These are phyloP conservation scores for Tapirus terrestris DNA, from an alignment of 2,113 vertebrate genomes.

Conservation along the genomic window DNA sequence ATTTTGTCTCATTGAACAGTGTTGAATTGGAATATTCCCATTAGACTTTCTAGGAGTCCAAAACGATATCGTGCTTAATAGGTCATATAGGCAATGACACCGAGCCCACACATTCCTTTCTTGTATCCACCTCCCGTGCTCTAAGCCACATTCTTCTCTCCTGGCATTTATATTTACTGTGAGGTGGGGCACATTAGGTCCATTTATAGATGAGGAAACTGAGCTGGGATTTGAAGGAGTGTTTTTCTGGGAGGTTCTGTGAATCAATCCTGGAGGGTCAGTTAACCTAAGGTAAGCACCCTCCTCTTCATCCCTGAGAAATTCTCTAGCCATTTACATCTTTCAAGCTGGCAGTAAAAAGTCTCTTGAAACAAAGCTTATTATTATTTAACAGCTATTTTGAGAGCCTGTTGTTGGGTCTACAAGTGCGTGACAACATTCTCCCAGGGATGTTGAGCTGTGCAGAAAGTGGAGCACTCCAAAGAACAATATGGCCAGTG, in stretches of 20 bases:
- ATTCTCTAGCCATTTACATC: not conserved
- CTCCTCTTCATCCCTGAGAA: not conserved
- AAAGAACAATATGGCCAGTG: not conserved
- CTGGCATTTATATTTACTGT: not conserved
- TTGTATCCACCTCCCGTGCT: not conserved
- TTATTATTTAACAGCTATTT: not conserved
- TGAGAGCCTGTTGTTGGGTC: not conserved
- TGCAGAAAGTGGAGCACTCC: not conserved
- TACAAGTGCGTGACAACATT: not conserved
- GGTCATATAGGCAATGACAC: not conserved
- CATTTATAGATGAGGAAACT: not conserved
- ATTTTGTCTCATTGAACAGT: not conserved
- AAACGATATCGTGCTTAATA: no score
- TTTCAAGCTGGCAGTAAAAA: not conserved
- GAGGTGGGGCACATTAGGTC: not conserved
- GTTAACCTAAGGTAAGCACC: not conserved
- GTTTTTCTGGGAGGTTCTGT: not conserved
- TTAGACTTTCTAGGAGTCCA: not conserved
- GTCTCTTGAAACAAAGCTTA: not conserved
- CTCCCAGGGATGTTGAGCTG: not conserved
- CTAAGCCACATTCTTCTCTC: not conserved
- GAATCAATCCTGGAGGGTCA: not conserved
- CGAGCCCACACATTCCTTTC: not conserved
- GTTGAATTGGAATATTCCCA: not conserved
- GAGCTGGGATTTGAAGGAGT: not conserved